A percentile compares a stretch with the other conserved stretches of the same genome.
phyloP scores from a whole-genome alignment of 1,140 invertebrate genomes.

The Tyrophagus putrescentiae region DNA sequence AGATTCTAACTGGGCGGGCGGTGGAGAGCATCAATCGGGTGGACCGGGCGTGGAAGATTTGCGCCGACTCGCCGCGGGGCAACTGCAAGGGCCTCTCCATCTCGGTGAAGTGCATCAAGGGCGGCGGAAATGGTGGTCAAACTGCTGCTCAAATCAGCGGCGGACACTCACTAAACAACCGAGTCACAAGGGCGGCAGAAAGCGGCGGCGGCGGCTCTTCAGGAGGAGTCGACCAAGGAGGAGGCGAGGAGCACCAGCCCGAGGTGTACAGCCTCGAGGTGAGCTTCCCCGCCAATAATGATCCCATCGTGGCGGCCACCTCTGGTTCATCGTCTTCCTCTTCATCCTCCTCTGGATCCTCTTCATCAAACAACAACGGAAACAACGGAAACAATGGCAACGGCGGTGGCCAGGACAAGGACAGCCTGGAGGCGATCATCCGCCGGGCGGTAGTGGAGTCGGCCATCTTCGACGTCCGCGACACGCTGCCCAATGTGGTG shows the following conservation, averaged over 20 bases:
- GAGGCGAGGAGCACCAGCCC: conserved; percentile 45
- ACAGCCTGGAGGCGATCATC: conserved; percentile 60
- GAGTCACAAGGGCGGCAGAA: conserved; percentile 37
- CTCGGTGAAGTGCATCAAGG: conserved; percentile 58
- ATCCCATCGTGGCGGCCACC: conserved; percentile 47
- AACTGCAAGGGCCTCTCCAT: conserved; percentile 67
- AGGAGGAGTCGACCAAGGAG: conserved; percentile 2
- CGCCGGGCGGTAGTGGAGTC: conserved; percentile 68
- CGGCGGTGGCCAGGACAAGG: conserved; percentile 64
- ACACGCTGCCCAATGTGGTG: conserved; percentile 80
- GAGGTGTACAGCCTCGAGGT: conserved; percentile 78
- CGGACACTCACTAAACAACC: conserved; percentile 37
- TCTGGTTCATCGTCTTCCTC: not conserved
- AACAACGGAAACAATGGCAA: too few species aligned
- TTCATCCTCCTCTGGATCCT: too few species aligned
- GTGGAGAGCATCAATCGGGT: conserved; percentile 68
- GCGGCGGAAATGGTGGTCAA: not conserved
- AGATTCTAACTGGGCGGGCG: conserved; percentile 70
- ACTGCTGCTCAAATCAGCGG: not conserved
- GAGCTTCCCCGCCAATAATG: conserved; percentile 75
- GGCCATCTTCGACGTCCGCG: conserved; percentile 41
- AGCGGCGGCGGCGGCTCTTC: conserved; percentile 30
- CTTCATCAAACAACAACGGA: too few species aligned
- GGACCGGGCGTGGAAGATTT: conserved; percentile 85
- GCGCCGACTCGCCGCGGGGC: conserved; percentile 53